Evolutionary conservation across 2,888 invertebrate genomes (phyloP), one percentile per base, ranked within the genome.

Genomic region (Coelopa pilipes): DNA sequence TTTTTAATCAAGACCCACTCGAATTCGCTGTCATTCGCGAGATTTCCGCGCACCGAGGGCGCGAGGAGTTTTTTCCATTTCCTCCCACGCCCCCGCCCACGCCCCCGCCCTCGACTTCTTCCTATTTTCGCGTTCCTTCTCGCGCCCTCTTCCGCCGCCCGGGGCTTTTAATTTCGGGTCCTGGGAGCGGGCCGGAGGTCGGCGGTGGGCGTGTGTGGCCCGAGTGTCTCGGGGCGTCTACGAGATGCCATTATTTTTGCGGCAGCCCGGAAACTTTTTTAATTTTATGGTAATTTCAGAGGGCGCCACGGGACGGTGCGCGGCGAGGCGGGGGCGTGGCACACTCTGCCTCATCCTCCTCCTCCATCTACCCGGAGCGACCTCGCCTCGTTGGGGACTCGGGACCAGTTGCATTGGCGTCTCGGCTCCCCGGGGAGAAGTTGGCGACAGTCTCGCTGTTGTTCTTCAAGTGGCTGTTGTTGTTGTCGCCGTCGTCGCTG

Each of bases 271-370:
- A 78, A 79, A 78, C 77, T 79, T 79, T 79, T 78, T 78, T 79
- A 79, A 79, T 78, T 76, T 79, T 74, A 76, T 77, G 78, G 74
- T 77, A 78, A 77, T 77, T 71, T 63, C 46, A 53, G 19, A 63
- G 55, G 17, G 63, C 49, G 62, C 62, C 50, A 53, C 49, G 50
- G n/a, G 34, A 55, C 60, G n/a, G 46, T 69, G 12, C 62, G 24
- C 7, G 34, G 34, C 60, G 21, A 1, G 24, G 21, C 19, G 17
- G 9, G 19, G 19, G 55, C 17, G 17, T 19, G 17, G 17, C 9
- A 55, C 19, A 55, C 17, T 19, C 9, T 11, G 1, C 55, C 55
- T 17, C 55, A 3, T 17, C 19, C 17, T n/a, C 2, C 19, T n/a
- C n/a, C n/a, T n/a, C n/a, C n/a, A n/a, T n/a, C n/a, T n/a, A n/a